phyloP scores from a whole-genome alignment of 2,888 invertebrate genomes.

The Salpingus planirostris region DNA sequence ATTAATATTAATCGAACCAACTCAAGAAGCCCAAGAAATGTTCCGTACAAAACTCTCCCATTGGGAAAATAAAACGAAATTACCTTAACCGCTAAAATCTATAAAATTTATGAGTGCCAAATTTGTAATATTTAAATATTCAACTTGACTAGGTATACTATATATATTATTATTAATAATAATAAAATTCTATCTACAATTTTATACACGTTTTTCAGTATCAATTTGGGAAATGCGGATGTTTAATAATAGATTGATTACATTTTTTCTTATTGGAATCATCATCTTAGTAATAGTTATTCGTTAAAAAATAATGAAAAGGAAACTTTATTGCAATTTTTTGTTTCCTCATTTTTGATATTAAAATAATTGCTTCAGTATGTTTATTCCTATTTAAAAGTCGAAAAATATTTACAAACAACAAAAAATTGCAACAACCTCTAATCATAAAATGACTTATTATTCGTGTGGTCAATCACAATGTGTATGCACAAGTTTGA shows the following conservation, averaged over 20 bases:
- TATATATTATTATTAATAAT: constrained; percentile 17
- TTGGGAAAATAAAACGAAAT: no score
- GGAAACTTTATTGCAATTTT: constrained; percentile 16
- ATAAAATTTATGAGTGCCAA: constrained; percentile 31
- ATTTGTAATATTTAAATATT: constrained; percentile 24
- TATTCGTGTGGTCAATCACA: constrained; percentile 16
- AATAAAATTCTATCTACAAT: constrained; percentile 35
- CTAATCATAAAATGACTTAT: no score
- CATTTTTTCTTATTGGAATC: constrained; percentile 18
- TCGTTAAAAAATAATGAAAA: constrained; percentile 10
- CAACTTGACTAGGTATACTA: constrained; percentile 33
- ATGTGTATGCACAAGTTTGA: constrained; percentile 15
- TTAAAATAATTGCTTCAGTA: constrained; percentile 15
- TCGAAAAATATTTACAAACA: constrained; percentile 14
- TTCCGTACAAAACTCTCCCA: constrained; percentile 2
- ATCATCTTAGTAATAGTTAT: constrained; percentile 11
- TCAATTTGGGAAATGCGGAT: no score
- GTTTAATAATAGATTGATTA: constrained; percentile 22
- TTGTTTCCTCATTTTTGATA: constrained; percentile 11
- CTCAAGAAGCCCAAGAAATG: constrained; percentile 4
- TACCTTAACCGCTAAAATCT: constrained; percentile 20
- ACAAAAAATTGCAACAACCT: constrained; percentile 16
- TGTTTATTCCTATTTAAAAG: no score
- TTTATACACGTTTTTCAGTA: constrained; percentile 28
- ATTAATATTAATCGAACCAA: not conserved